Base-by-base conservation (phyloP, 2,797 vertebrate genomes). In the Coluber constrictor region DNA sequence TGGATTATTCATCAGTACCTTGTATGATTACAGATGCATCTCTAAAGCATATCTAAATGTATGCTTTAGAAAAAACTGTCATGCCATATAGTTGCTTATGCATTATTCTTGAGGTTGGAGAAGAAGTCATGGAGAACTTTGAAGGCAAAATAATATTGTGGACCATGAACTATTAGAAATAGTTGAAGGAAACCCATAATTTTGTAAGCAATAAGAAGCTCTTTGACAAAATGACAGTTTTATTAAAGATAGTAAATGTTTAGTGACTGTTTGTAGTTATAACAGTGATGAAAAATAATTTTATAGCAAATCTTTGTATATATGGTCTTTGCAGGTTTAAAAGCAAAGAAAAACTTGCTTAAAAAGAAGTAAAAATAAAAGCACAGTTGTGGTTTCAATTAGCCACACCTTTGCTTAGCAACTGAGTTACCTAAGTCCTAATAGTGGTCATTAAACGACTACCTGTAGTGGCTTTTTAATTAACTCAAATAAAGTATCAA, bases 21-120 rank as follows among this genome's bases (percentile, higher is more conserved):
- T 90, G 51, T 91, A 89, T 37, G 29, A 91, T 96, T 92, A 90
- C 4, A 87, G 54, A 60, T 94, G 87, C 94, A 90, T 94, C 27
- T 92, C 87, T 51, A 51, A 51, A 51, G 47, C 6, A 51, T 51
- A 51, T 94, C 57, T 90, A 94, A 94, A 95, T 96, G 94, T 95
- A 96, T 9, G 1, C 61, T 91, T 27, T 93, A 87, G 92, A 91
- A 89, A 86, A 56, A 51, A 93, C 57, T 90, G 57, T 91, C 56
- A 83, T 93, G 66, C 55, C 47, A 89, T 74, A 87, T 51, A 91
- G 60, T 51, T 70, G 83, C 55, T 91, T 63, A 90, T 88, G 47
- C 92, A 93, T 5, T 10, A 29, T 51, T 93, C 74, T 87, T 88
- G 92, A 91, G 89, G 90, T 91, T 91, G 88, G 7, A 91, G 86